These are phyloP conservation scores for Sarcophaga peregrina DNA, from an alignment of 1,140 invertebrate genomes.

Conservation along the genomic window DNA sequence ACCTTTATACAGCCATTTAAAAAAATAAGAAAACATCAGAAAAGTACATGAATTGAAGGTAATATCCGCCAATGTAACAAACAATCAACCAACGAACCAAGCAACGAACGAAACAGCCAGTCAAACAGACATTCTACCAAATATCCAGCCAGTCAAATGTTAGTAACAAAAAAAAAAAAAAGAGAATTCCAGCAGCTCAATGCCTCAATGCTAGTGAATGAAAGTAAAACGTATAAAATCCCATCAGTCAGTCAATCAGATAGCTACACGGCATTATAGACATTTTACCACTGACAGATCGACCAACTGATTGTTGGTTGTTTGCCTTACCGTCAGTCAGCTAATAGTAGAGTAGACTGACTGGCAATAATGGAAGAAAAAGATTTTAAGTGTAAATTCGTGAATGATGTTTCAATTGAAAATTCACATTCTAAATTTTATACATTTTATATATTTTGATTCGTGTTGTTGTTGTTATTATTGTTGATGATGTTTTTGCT, in stretches of 20 bases:
- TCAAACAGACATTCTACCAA: background rate
- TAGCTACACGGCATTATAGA: background rate
- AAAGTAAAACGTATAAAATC: background rate
- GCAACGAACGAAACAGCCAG: background rate
- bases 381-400: background rate
- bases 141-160: background rate
- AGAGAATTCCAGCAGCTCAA: background rate
- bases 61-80: constrained; percentile 1
- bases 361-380: background rate
- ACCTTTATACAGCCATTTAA: no score
- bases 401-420: background rate
- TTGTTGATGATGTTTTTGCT: background rate
- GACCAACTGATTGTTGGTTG: no score
- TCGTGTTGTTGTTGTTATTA: background rate
- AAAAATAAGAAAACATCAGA: background rate
- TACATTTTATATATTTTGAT: no score
- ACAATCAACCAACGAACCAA: background rate
- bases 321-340: no score
- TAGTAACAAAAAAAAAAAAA: background rate
- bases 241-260: background rate
- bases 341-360: background rate
- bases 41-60: background rate
- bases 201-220: background rate
- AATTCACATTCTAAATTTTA: background rate
- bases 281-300: no score